phyloP scores from a whole-genome alignment of 2,888 invertebrate genomes.

The Opisthograptis luteolata region DNA sequence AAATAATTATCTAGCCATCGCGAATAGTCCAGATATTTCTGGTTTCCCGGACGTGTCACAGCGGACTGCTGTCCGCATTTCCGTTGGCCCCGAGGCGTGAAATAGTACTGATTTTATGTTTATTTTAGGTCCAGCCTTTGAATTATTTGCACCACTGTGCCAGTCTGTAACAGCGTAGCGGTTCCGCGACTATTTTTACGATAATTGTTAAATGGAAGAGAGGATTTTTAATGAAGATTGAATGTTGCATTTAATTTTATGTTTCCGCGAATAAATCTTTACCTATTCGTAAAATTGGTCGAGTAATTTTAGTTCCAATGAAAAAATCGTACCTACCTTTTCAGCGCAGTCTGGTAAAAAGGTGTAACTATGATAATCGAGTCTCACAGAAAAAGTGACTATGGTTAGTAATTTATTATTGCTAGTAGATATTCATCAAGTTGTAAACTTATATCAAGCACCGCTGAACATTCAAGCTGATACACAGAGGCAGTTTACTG shows the following conservation, averaged over 20 bases:
- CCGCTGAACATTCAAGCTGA: conserved; percentile 44
- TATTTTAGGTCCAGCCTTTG: conserved; percentile 63
- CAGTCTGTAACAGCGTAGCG: conserved; percentile 4
- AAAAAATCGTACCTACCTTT: too few species aligned
- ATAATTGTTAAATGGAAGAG: neutral
- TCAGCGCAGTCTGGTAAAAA: neutral
- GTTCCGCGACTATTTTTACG: conserved; percentile 1
- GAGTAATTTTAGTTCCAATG: too few species aligned
- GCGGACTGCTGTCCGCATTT: conserved; percentile 64
- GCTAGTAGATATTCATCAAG: conserved; percentile 33
- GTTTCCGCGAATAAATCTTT: too few species aligned
- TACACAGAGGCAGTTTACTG: conserved; percentile 60
- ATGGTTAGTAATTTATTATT: conserved; percentile 18
- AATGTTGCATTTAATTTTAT: too few species aligned
- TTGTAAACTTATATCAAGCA: conserved; percentile 33
- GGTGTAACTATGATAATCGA: neutral
- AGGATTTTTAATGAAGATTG: neutral
- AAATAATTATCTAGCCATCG: conserved; percentile 9
- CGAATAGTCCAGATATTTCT: conserved; percentile 54
- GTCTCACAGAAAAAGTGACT: conserved; percentile 15
- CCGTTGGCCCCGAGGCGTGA: conserved; percentile 51
- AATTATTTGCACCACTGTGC: conserved; percentile 56
- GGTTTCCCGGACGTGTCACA: conserved; percentile 61
- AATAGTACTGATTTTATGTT: conserved; percentile 64
- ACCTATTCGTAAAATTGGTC: too few species aligned